Evolutionary conservation across 2,113 vertebrate genomes (phyloP).

Genomic region (Stigmatopora nigra): DNA sequence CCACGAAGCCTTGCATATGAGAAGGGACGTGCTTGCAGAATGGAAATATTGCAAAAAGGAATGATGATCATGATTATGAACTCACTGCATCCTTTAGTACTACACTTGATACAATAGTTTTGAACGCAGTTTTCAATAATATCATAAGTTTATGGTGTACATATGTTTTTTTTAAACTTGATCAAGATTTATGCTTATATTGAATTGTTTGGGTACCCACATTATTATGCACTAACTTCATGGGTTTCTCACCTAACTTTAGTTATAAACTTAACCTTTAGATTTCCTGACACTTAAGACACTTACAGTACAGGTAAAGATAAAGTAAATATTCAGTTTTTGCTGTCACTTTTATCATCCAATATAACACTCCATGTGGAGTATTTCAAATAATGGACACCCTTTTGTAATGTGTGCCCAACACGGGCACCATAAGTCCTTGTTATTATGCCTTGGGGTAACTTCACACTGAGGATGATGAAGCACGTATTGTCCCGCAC

Average conservation of each 20-base stretch:
- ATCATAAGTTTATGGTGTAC: too few relatives aligned
- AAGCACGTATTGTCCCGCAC: slow-evolving; percentile 57
- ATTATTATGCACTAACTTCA: neutral
- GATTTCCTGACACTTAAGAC: slow-evolving; percentile 16
- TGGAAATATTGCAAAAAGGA: too few relatives aligned
- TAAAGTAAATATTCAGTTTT: slow-evolving; percentile 44
- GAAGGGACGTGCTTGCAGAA: too few relatives aligned
- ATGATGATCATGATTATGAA: too few relatives aligned
- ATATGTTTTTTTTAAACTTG: neutral
- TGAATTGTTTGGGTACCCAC: neutral
- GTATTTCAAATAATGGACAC: slow-evolving; percentile 48
- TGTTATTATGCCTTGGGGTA: slow-evolving; percentile 36
- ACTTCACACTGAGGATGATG: slow-evolving; percentile 58
- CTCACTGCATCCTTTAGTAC: too few relatives aligned
- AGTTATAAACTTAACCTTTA: slow-evolving; percentile 8
- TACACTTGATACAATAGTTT: neutral
- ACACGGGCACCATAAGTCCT: slow-evolving; percentile 55
- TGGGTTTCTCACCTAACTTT: neutral
- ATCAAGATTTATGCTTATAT: neutral
- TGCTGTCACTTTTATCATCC: slow-evolving; percentile 52
- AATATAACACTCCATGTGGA: slow-evolving; percentile 48
- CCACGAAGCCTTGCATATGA: too few relatives aligned
- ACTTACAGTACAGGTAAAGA: slow-evolving; percentile 15
- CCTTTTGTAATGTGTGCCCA: slow-evolving; percentile 43
- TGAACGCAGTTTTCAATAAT: neutral